Percentiles rank a stretch among this genome's conserved stretches.
Evolutionary conservation across 2,888 invertebrate species (phyloP).

Genomic region (Himalopsyche japonica): DNA sequence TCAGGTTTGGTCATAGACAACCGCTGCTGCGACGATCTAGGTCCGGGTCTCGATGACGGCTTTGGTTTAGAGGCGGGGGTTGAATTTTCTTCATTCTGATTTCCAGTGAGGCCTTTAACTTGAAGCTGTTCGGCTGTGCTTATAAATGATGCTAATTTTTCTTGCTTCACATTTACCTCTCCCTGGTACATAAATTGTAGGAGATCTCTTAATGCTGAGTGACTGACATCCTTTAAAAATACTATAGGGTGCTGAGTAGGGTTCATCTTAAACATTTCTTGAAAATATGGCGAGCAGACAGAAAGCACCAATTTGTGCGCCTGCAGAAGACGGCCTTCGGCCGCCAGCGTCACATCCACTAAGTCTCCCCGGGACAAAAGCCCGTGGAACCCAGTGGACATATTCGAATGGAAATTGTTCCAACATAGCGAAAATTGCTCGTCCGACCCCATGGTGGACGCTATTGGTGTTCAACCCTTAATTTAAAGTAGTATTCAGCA

Average conservation of each 20-base stretch:
- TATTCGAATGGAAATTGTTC: slow-evolving; percentile 76
- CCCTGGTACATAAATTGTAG: slow-evolving; percentile 75
- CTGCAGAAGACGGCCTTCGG: slow-evolving; percentile 71
- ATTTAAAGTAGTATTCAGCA: slow-evolving; percentile 12
- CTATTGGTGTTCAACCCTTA: slow-evolving; percentile 15
- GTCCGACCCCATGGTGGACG: slow-evolving; percentile 70
- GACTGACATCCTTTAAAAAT: slow-evolving; percentile 72
- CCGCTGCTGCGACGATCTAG: slow-evolving; percentile 67
- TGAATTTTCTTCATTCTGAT: slow-evolving; percentile 60
- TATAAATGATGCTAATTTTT: slow-evolving; percentile 71
- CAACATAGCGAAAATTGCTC: slow-evolving; percentile 75
- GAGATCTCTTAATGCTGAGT: slow-evolving; percentile 69
- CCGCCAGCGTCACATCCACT: slow-evolving; percentile 72
- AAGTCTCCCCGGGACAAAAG: slow-evolving; percentile 70
- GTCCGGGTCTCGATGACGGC: slow-evolving; percentile 64
- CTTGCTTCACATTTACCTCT: slow-evolving; percentile 73
- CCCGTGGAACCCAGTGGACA: slow-evolving; percentile 73
- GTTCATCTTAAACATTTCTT: slow-evolving; percentile 74
- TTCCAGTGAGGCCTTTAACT: slow-evolving; percentile 71
- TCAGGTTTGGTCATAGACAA: slow-evolving; percentile 64
- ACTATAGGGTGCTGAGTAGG: slow-evolving; percentile 71
- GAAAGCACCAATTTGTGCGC: slow-evolving; percentile 74
- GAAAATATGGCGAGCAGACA: slow-evolving; percentile 74
- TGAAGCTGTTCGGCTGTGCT: slow-evolving; percentile 74
- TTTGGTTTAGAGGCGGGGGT: slow-evolving; percentile 61